Evolutionary conservation across 1,140 invertebrate species (phyloP), one percentile per base, ranked within the genome.

Genomic region (Nomia melanderi): DNA sequence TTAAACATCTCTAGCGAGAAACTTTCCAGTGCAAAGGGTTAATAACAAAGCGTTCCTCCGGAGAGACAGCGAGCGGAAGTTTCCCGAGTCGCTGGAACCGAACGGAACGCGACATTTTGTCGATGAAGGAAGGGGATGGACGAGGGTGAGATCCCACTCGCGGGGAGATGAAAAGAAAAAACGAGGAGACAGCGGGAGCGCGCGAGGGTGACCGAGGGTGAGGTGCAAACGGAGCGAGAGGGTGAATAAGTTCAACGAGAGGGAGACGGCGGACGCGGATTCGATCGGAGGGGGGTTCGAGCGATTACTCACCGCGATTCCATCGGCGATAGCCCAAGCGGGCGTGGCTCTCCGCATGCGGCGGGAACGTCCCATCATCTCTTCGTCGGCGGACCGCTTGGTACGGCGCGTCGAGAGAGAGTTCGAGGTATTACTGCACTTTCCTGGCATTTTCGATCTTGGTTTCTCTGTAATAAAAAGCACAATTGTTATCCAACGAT

Each of bases 301-400:
- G 56, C 77, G 88, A 89, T 92, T 91, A 91, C 90, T 92, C 90
- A 92, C 90, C 88, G 86, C 83, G 79, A 75, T 86, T 82, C 72
- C 88, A 85, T 91, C 87, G 65, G 76, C 71, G 54, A 86, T 88
- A 88, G 77, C 75, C 90, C 88, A 91, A 79, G 76, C 88, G 85
- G 90, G 88, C 88, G 90, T 91, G 89, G 89, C 87, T 88, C 86
- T 66, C 0, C 8, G 1, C n/a, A 88, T 82, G 65, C 87, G 85
- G 66, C 70, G 83, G 87, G 85, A 69, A n/a, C n/a, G n/a, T n/a
- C n/a, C n/a, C n/a, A n/a, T n/a, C n/a, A n/a, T n/a, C n/a, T n/a
- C n/a, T n/a, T n/a, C n/a, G n/a, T n/a, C n/a, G n/a, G n/a, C n/a
- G n/a, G n/a, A n/a, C n/a, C n/a, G n/a, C n/a, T n/a, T 83, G 82